Base-by-base conservation (phyloP, 2,888 invertebrate genomes). In the Philaethria dido region DNA sequence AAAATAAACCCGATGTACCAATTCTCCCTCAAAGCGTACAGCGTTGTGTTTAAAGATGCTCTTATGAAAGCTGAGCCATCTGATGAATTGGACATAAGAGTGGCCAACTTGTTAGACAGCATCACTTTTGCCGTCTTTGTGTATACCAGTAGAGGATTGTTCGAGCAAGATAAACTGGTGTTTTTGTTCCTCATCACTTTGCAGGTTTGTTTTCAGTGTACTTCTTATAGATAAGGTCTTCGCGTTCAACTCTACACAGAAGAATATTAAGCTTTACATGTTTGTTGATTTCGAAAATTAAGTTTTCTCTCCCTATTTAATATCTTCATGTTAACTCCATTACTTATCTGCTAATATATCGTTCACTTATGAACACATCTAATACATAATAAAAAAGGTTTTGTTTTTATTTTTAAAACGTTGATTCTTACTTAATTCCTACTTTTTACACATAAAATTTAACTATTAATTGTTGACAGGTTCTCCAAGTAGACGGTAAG, bases 1-100 rank as follows among this genome's bases (percentile, higher is more conserved):
- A 97, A 97, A 86, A 98, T 99, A 77, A 98, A 98, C 87, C 97
- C 97, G 52, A 97, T 99, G 82, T 99, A 99, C 87, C 98, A 98
- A 85, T 99, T 99, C 89, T 98, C 98, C 0, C 88, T 99, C 66
- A 98, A 98, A 87, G 98, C 98, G 0, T 98, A 98, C 91, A 97
- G 96, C 76, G 96, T 96, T 0, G 98, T 98, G 3, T 98, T 98
- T 86, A 96, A 96, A 76, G 96, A 96, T 73, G 98, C 98, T 0
- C 94, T 99, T 54, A 87, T 91, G 16, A 93, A 92, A 66, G 96
- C 98, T 0, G 93, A 94, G 5, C 86, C 93, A 0, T 94, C 95
- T 0, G 96, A 96, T 0, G 96, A 95, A 2, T 89, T 98, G 0
- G 94, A 94, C 47, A 93, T 93, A 5, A 93, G 98, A 36, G 97